Percentiles rank a stretch among this genome's conserved stretches.
Conservation (phyloP, 2,888 invertebrate genomes). For the Volucella inflata region DNA sequence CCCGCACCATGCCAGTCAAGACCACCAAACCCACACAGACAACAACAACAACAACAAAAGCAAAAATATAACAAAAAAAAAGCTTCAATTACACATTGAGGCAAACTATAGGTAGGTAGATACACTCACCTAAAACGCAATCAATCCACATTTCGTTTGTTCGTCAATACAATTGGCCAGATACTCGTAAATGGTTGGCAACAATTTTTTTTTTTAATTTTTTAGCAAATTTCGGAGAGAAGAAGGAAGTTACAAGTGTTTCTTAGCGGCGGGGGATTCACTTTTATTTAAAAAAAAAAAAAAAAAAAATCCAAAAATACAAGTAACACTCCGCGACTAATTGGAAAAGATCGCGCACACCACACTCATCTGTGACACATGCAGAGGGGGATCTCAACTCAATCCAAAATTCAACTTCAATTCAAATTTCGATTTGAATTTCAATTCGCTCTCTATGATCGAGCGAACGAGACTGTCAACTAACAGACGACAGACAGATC, state of each 20-base stretch:
- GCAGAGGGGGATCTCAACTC: conserved; percentile 10
- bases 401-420: neutral
- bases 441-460: conserved; percentile 1
- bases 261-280: neutral
- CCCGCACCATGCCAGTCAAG: no score
- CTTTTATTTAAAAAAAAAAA: conserved; percentile 4
- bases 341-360: conserved; percentile 19
- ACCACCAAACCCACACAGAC: no score
- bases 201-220: conserved; percentile 2
- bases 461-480: conserved; percentile 29
- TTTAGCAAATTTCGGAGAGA: conserved; percentile 36
- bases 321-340: conserved; percentile 30
- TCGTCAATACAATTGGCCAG: conserved; percentile 18
- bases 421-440: no score
- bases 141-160: conserved; percentile 66
- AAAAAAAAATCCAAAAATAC: neutral
- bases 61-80: conserved; percentile 28
- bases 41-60: conserved; percentile 3
- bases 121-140: conserved; percentile 70
- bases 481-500: conserved; percentile 28
- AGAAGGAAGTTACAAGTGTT: conserved; percentile 43
- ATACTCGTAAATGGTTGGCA: neutral
- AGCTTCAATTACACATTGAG: conserved; percentile 47
- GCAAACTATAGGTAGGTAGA: no score
- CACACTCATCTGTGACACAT: conserved; percentile 26